A percentile compares a stretch with the other conserved stretches of the same genome.
These are phyloP conservation scores for Chelon auratus DNA, from an alignment of 2,797 vertebrate species.

Conservation along the genomic window DNA sequence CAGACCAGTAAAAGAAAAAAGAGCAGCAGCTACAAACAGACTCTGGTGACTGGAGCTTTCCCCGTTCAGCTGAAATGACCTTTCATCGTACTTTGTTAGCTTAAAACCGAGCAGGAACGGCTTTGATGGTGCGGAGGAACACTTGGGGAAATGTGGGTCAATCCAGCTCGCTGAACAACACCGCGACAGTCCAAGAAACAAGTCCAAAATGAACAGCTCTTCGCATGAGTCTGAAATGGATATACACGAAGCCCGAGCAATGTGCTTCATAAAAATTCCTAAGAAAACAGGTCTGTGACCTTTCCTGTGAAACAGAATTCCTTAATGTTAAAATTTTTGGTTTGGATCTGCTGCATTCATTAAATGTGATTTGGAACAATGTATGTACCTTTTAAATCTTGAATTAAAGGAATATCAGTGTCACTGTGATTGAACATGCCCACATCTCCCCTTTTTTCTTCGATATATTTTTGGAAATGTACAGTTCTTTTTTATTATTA, in stretches of 20 bases:
- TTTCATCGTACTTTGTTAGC: slow-evolving; percentile 43
- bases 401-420: slow-evolving; percentile 28
- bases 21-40: slow-evolving; percentile 24
- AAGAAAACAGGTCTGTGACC: slow-evolving; percentile 66
- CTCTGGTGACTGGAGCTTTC: slow-evolving; percentile 38
- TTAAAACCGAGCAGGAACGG: slow-evolving; percentile 45
- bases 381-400: slow-evolving; percentile 20
- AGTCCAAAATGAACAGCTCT: slow-evolving; percentile 75
- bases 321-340: slow-evolving; percentile 52
- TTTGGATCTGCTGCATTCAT: slow-evolving; percentile 53
- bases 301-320: slow-evolving; percentile 67
- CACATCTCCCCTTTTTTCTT: no score
- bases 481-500: no score
- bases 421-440: not conserved
- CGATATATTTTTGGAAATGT: no score
- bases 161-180: slow-evolving; percentile 51
- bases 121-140: slow-evolving; percentile 58
- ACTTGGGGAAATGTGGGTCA: slow-evolving; percentile 66
- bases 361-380: slow-evolving; percentile 48
- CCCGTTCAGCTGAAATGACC: slow-evolving; percentile 40
- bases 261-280: slow-evolving; percentile 58
- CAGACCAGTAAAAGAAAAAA: not conserved
- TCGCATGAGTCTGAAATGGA: slow-evolving; percentile 76
- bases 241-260: slow-evolving; percentile 68
- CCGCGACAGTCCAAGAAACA: slow-evolving; percentile 65